These are phyloP conservation scores for Stichopus chloronotus DNA, from an alignment of 35 echinoderm and acorn worm genomes.

Conservation along the genomic window DNA sequence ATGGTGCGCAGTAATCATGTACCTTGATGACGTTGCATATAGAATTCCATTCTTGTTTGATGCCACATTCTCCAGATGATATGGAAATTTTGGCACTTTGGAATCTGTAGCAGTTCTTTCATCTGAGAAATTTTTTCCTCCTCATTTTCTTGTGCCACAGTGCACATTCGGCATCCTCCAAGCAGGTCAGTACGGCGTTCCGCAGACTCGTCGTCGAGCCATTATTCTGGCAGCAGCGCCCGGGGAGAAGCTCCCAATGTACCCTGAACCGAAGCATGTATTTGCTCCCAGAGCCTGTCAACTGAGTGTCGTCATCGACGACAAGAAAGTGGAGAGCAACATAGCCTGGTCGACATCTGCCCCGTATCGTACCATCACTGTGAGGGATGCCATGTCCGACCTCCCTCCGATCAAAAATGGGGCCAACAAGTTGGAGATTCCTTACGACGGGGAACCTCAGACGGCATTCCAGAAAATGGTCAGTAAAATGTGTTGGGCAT, in stretches of 20 bases:
- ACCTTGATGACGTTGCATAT: no score
- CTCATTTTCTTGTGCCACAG: conserved; percentile 5
- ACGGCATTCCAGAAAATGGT: conserved; percentile 92
- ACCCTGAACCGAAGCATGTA: conserved; percentile 93
- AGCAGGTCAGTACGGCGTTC: conserved; percentile 97
- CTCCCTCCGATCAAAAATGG: conserved; percentile 86
- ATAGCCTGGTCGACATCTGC: conserved; percentile 81
- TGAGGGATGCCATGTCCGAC: conserved; percentile 90
- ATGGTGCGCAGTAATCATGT: no score
- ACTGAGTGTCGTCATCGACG: conserved; percentile 86
- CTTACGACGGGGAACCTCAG: conserved; percentile 95
- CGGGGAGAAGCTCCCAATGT: conserved; percentile 88
- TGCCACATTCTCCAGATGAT: no score
- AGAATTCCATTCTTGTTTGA: no score
- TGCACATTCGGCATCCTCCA: conserved; percentile 97
- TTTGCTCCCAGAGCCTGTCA: conserved; percentile 86
- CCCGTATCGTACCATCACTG: conserved; percentile 93
- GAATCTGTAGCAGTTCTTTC: no score
- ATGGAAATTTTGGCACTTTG: no score
- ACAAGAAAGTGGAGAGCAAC: conserved; percentile 77
- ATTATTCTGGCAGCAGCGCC: conserved; percentile 97
- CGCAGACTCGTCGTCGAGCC: conserved; percentile 91
- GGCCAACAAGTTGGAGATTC: conserved; percentile 85
- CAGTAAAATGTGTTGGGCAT: conserved; percentile 3
- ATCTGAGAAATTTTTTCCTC: no score